Conservation (phyloP, 2,888 invertebrate genomes). For the Prosopocoilus inquinatus region DNA sequence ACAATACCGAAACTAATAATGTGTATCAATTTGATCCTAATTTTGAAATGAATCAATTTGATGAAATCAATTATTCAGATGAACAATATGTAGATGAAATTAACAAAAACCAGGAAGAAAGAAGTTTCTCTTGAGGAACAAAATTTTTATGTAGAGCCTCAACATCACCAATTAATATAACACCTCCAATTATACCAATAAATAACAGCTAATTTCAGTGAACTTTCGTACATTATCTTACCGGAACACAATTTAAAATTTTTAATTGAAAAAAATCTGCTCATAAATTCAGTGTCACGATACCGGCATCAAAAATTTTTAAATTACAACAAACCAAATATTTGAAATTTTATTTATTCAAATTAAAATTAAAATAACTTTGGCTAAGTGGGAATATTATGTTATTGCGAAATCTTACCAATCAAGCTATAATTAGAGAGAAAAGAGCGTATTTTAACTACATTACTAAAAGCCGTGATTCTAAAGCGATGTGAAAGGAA, state of each 20-base stretch:
- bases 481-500: no score
- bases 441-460: no score
- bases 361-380: no score
- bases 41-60: not conserved
- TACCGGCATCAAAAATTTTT: not conserved
- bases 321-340: slow-evolving; percentile 1
- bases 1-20: not conserved
- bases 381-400: no score
- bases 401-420: no score
- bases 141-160: not conserved
- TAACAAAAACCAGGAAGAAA: not conserved
- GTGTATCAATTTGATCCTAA: not conserved
- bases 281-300: no score
- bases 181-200: not conserved
- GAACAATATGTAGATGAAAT: not conserved
- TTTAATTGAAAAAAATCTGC: slow-evolving; percentile 10
- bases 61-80: not conserved
- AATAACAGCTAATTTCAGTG: slow-evolving; percentile 1
- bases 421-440: no score
- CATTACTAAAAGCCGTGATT: no score
- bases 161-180: not conserved
- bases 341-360: slow-evolving; percentile 17
- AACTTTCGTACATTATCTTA: slow-evolving; percentile 20
- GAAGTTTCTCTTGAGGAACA: not conserved
- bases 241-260: slow-evolving; percentile 22